Evolutionary conservation across 2,797 vertebrate genomes (phyloP), one percentile per base, ranked within the genome.

Genomic region (Ctenopoma multispine): DNA sequence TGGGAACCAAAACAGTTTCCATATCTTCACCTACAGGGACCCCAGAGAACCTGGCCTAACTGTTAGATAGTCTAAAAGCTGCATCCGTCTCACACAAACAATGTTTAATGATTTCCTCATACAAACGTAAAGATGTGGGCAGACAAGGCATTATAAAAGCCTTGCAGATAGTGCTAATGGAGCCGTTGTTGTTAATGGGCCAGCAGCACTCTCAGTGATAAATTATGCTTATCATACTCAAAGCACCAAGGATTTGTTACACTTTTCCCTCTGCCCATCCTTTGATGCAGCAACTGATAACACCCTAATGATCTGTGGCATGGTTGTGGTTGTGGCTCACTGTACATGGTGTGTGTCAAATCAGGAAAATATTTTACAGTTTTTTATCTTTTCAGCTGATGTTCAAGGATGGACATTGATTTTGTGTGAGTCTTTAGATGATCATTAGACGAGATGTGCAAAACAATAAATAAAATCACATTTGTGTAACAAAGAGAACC

Each of bases 81-180:
- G 79, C 67, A 63, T 84, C 87, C 68, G 67, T 86, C 87, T 85
- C 83, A 89, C 88, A 90, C 90, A 90, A 91, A 90, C 83, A 90
- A 87, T 82, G 88, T 85, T 91, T 92, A 93, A 93, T 91, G 92
- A 92, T 92, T 92, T 92, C 92, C 93, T 92, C 90, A 82, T 79
- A 78, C 71, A 80, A 90, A 91, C 80, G 82, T 86, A 86, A 90
- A 93, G 92, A 93, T 93, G 90, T 65, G 82, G 86, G 76, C 82
- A 84, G 89, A 90, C 83, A 87, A 90, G 86, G 90, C 87, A 85
- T 92, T 90, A 91, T 93, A 90, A 92, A 89, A 93, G 91, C 90
- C 75, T 73, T 49, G 79, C 84, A 93, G 93, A 94, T 95, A 93
- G 91, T 83, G 87, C 92, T 94, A 92, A 94, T 95, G 93, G 90